Evolutionary conservation across 2,113 vertebrate genomes (phyloP).

Genomic region (Ranitomeya variabilis): DNA sequence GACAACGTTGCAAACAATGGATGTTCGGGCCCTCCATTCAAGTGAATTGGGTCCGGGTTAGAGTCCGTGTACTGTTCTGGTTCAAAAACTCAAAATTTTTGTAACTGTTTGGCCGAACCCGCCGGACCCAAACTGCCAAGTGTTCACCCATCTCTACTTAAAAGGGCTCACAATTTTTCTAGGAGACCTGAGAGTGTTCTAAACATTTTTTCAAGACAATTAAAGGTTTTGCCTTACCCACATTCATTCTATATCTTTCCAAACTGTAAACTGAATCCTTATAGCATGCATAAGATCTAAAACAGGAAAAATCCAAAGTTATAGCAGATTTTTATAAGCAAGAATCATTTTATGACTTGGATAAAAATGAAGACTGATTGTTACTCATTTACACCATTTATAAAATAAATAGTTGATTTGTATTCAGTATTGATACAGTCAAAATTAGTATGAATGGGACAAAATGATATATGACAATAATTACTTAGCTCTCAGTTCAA

Average conservation of each 20-base stretch:
- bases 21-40: too few relatives aligned
- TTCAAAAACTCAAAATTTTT: too few relatives aligned
- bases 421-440: constrained; percentile 6
- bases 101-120: too few relatives aligned
- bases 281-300: neutral
- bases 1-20: too few relatives aligned
- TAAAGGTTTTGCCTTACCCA: too few relatives aligned
- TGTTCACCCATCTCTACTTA: too few relatives aligned
- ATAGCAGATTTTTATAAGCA: neutral
- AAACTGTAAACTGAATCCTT: neutral
- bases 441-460: constrained; percentile 18
- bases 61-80: too few relatives aligned
- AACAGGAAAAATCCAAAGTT: neutral
- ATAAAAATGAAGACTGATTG: neutral
- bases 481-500: constrained; percentile 8
- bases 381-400: neutral
- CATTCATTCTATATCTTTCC: neutral
- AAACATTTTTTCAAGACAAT: too few relatives aligned
- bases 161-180: too few relatives aligned
- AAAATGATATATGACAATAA: constrained; percentile 39
- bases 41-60: too few relatives aligned
- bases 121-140: too few relatives aligned
- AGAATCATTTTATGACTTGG: neutral
- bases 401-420: neutral
- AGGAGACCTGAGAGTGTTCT: too few relatives aligned